A percentile compares a stretch with the other conserved stretches of the same genome.
Conservation (phyloP, 2,797 vertebrate genomes). For the Cercopithecus diana region DNA sequence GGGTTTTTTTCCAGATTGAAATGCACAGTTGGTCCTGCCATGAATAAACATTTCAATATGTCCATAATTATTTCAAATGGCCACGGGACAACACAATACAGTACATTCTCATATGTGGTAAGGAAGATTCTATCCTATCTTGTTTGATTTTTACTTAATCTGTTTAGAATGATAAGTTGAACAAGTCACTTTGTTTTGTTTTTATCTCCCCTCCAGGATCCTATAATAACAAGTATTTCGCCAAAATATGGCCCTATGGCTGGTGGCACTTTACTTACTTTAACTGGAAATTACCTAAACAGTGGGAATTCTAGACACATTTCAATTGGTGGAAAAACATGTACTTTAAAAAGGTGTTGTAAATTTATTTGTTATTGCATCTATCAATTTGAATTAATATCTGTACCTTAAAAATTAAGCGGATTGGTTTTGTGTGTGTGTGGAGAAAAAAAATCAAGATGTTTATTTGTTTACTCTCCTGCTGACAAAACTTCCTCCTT, state of each 20-base stretch:
- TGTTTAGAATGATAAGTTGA: conserved; percentile 20
- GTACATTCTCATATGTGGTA: conserved; percentile 94
- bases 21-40: conserved; percentile 88
- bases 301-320: conserved; percentile 91
- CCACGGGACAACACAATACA: conserved; percentile 85
- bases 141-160: background rate
- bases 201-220: conserved; percentile 86
- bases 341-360: conserved; percentile 87
- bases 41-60: conserved; percentile 86
- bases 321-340: conserved; percentile 88
- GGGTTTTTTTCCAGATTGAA: conserved; percentile 85
- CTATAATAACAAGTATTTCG: conserved; percentile 91
- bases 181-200: conserved; percentile 60
- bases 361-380: conserved; percentile 22
- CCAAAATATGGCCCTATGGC: conserved; percentile 94
- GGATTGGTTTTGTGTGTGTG: background rate
- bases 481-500: background rate
- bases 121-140: conserved; percentile 75
- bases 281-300: conserved; percentile 92
- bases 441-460: background rate
- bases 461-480: conserved; percentile 45
- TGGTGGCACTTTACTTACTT: conserved; percentile 93
- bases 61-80: conserved; percentile 91
- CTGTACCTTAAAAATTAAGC: background rate
- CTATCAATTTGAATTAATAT: background rate